A percentile compares a stretch with the other conserved stretches of the same genome.
These are phyloP conservation scores for Globia sparganii DNA, from an alignment of 2,888 invertebrate genomes.

Conservation along the genomic window DNA sequence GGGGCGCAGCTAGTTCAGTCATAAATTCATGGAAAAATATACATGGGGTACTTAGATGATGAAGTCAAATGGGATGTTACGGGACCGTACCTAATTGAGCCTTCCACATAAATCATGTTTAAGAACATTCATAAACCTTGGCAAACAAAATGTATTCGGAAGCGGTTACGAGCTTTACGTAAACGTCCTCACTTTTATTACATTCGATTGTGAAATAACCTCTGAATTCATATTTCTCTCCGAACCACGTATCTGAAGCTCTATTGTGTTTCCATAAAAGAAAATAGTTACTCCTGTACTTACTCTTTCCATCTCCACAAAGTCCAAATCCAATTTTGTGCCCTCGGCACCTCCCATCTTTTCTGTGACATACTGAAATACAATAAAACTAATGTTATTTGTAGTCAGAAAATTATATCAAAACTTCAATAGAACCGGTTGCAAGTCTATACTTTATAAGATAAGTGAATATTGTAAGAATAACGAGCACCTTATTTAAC, in stretches of 20 bases:
- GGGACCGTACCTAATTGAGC: conserved; percentile 4
- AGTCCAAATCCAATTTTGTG: conserved; percentile 99
- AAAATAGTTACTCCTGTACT: conserved; percentile 78
- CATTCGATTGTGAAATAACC: conserved; percentile 50
- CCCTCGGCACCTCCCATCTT: conserved; percentile 99
- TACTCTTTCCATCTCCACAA: conserved; percentile 99
- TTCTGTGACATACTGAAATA: conserved; percentile 99
- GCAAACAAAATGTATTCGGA: conserved; percentile 41
- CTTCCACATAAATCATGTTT: conserved; percentile 43
- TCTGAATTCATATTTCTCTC: conserved; percentile 47
- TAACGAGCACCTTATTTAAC: conserved; percentile 1
- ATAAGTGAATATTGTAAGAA: background rate
- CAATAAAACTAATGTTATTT: conserved; percentile 66
- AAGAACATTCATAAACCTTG: conserved; percentile 30
- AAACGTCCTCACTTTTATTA: conserved; percentile 53
- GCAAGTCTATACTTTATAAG: background rate
- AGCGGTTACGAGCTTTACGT: conserved; percentile 41
- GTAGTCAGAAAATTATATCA: conserved; percentile 12
- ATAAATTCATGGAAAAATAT: background rate
- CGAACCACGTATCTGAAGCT: conserved; percentile 29
- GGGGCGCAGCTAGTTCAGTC: no score
- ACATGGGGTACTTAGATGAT: background rate
- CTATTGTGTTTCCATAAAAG: conserved; percentile 53
- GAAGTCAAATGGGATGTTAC: conserved; percentile 6
- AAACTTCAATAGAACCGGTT: conserved; percentile 8